Percentiles rank a stretch among this genome's conserved stretches.
Evolutionary conservation across 2,797 vertebrate genomes (phyloP).

Genomic region (Ptychobarbus kaznakovi): DNA sequence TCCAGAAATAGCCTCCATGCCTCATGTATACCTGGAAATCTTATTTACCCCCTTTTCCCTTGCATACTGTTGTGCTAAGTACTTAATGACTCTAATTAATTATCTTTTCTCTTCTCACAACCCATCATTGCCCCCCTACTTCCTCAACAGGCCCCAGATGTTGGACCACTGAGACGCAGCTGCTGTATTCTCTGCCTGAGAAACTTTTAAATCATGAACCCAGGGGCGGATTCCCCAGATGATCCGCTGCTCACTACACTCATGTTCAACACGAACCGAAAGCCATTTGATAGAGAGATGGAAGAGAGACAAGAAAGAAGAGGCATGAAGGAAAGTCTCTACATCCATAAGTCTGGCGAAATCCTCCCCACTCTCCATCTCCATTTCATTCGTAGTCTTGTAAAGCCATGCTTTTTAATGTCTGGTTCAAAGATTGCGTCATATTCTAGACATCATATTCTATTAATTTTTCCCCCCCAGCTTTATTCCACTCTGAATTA

Average conservation of each 20-base stretch:
- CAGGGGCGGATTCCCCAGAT: conserved; percentile 28
- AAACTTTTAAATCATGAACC: conserved; percentile 28
- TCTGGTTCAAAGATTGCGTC: background rate
- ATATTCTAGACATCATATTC: background rate
- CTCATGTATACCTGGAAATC: conserved; percentile 5
- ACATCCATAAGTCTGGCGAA: background rate
- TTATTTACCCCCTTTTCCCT: conserved; percentile 14
- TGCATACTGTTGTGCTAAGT: conserved; percentile 28
- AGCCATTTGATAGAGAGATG: conserved; percentile 24
- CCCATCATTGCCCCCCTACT: background rate
- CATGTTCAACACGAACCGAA: conserved; percentile 23
- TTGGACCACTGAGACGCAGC: conserved; percentile 40
- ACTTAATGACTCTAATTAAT: conserved; percentile 44
- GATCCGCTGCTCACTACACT: conserved; percentile 12
- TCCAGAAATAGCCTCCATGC: conserved; percentile 1
- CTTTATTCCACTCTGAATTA: background rate
- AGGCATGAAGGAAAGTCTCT: background rate
- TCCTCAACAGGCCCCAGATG: conserved; percentile 43
- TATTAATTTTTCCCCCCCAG: too few species aligned
- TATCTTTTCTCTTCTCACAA: conserved; percentile 18
- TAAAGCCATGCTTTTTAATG: background rate
- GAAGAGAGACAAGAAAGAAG: background rate
- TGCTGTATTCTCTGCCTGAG: conserved; percentile 32
- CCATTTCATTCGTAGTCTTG: background rate
- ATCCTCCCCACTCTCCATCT: background rate